These are phyloP conservation scores for Dicaeum eximium DNA, from an alignment of 2,113 vertebrate genomes.

Conservation along the genomic window DNA sequence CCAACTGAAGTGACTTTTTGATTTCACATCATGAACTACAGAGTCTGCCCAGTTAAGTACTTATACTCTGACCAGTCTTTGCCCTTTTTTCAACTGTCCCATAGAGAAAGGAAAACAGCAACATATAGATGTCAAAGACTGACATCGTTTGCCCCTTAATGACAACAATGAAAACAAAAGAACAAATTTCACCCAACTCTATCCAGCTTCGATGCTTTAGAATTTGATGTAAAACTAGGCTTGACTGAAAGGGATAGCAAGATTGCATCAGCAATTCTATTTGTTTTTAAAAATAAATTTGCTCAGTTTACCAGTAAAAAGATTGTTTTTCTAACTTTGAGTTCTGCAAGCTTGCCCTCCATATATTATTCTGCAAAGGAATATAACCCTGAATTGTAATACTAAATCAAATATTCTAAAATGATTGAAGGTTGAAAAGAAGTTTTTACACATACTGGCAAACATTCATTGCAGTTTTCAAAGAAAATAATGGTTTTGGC, in stretches of 20 bases:
- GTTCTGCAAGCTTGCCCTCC: background rate
- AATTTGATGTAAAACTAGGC: background rate
- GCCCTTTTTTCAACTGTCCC: background rate
- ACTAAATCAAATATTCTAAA: constrained; percentile 51
- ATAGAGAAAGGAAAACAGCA: background rate
- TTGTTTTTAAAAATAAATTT: constrained; percentile 8
- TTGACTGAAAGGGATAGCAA: background rate
- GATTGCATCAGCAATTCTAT: background rate
- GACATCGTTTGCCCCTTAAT: background rate
- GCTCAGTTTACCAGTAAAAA: background rate
- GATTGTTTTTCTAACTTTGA: constrained; percentile 52
- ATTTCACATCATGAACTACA: background rate
- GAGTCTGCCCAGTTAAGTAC: background rate
- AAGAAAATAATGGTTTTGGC: constrained; percentile 34
- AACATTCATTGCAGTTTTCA: constrained; percentile 4
- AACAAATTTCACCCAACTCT: background rate
- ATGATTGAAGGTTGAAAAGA: constrained; percentile 48
- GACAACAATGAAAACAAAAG: background rate
- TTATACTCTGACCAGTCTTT: background rate
- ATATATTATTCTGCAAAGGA: constrained; percentile 46
- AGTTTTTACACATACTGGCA: constrained; percentile 31
- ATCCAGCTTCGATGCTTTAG: background rate
- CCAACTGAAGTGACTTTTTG: background rate
- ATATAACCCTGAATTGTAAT: constrained; percentile 60
- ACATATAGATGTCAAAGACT: background rate